A percentile compares a stretch with the other conserved stretches of the same genome.
phyloP scores from a whole-genome alignment of 1,140 invertebrate genomes.

The Drosophila fuyamai region DNA sequence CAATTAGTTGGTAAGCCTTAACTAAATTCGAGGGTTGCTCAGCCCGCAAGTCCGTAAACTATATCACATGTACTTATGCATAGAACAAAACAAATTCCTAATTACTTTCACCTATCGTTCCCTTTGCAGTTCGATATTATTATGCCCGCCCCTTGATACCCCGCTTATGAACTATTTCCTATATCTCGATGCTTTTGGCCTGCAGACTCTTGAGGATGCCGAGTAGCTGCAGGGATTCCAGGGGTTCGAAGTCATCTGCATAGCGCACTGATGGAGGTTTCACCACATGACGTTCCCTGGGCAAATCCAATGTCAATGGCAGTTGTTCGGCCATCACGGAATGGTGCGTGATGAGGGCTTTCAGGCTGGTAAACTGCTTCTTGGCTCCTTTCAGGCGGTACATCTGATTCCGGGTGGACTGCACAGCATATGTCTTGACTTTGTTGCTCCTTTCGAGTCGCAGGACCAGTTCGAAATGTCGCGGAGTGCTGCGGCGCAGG shows the following conservation, averaged over 20 bases:
- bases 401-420: conserved; percentile 62
- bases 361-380: conserved; percentile 96
- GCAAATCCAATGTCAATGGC: conserved; percentile 94
- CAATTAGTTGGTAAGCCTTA: conserved; percentile 47
- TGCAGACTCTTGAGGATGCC: conserved; percentile 76
- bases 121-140: conserved; percentile 72
- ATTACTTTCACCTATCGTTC: conserved; percentile 76
- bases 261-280: conserved; percentile 64
- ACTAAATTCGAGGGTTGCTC: conserved; percentile 34
- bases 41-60: conserved; percentile 42
- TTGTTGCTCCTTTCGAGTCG: conserved; percentile 62
- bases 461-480: conserved; percentile 61
- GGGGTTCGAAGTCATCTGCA: conserved; percentile 78
- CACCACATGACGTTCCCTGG: conserved; percentile 86
- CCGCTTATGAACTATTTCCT: conserved; percentile 2
- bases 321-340: conserved; percentile 97
- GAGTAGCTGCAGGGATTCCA: conserved; percentile 74
- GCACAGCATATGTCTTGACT: conserved; percentile 64
- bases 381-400: conserved; percentile 92
- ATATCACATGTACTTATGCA: conserved; percentile 64
- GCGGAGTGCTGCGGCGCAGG: conserved; percentile 66
- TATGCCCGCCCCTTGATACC: conserved; percentile 14
- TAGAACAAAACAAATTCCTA: conserved; percentile 41
- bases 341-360: conserved; percentile 96
- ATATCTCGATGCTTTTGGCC: conserved; percentile 69